Evolutionary conservation across 1,140 invertebrate genomes (phyloP).

Genomic region (Drosophila serrata): DNA sequence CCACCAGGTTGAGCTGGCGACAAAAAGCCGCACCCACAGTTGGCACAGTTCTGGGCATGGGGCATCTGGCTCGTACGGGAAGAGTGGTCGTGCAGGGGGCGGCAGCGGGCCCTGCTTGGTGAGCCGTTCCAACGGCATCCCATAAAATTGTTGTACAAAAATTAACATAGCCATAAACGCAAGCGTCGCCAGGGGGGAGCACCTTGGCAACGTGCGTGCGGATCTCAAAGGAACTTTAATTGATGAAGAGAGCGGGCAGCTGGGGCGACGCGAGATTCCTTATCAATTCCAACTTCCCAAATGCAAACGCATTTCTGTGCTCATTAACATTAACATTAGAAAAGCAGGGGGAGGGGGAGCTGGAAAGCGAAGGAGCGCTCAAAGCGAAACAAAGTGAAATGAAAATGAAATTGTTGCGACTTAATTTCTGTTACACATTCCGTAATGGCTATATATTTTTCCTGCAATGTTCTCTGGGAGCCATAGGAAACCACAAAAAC

Average conservation of each 20-base stretch:
- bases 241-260: slow-evolving; percentile 9
- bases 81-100: background rate
- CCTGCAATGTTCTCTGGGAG: slow-evolving; percentile 13
- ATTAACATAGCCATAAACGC: slow-evolving; percentile 78
- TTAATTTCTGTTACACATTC: slow-evolving; percentile 60
- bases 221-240: slow-evolving; percentile 41
- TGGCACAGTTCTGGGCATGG: slow-evolving; percentile 60
- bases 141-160: slow-evolving; percentile 74
- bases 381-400: slow-evolving; percentile 50
- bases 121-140: slow-evolving; percentile 57
- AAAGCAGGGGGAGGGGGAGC: slow-evolving; percentile 7
- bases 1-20: slow-evolving; percentile 34
- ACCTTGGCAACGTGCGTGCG: slow-evolving; percentile 30
- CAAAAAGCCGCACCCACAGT: slow-evolving; percentile 56
- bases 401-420: slow-evolving; percentile 67
- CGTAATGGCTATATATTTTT: slow-evolving; percentile 59
- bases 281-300: slow-evolving; percentile 44
- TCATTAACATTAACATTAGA: slow-evolving; percentile 50
- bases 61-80: slow-evolving; percentile 14
- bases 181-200: slow-evolving; percentile 15
- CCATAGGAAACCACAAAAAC: slow-evolving; percentile 18
- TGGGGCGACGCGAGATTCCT: slow-evolving; percentile 18
- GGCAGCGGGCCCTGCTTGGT: slow-evolving; percentile 10
- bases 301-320: slow-evolving; percentile 32
- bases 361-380: slow-evolving; percentile 9